A percentile compares a stretch with the other conserved stretches of the same genome.
These are phyloP conservation scores for Drosophila greeni DNA, from an alignment of 2,888 invertebrate genomes.

Conservation along the genomic window DNA sequence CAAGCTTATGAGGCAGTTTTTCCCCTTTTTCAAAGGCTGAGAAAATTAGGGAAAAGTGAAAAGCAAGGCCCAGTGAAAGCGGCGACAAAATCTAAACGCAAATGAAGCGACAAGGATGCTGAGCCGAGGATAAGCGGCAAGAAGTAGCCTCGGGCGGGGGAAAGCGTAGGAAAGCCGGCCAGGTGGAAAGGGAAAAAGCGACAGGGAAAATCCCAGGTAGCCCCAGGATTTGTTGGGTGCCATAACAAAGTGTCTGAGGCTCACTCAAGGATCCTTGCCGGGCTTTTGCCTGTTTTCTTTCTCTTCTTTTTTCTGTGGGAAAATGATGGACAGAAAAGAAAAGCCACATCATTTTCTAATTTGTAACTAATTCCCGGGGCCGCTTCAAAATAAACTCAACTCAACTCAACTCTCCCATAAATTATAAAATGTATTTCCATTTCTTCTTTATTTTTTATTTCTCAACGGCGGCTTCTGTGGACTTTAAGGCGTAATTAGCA, in stretches of 20 bases:
- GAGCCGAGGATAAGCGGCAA: constrained; percentile 37
- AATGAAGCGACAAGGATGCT: constrained; percentile 64
- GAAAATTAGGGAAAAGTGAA: constrained; percentile 20
- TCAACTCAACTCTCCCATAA: constrained; percentile 38
- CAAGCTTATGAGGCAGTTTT: not conserved
- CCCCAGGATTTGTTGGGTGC: constrained; percentile 40
- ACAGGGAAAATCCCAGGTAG: constrained; percentile 33
- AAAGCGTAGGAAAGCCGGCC: not conserved
- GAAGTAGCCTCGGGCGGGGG: constrained; percentile 25
- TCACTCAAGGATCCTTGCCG: constrained; percentile 34
- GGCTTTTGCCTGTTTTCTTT: too few relatives aligned
- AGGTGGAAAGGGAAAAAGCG: not conserved
- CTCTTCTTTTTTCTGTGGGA: constrained; percentile 5
- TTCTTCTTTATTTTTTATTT: constrained; percentile 7
- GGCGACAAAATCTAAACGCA: constrained; percentile 69
- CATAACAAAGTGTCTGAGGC: constrained; percentile 41
- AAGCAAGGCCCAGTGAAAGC: constrained; percentile 27
- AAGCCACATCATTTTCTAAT: constrained; percentile 60
- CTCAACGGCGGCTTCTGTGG: constrained; percentile 25
- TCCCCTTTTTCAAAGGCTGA: constrained; percentile 2
- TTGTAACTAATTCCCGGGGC: constrained; percentile 62
- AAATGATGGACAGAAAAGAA: constrained; percentile 12
- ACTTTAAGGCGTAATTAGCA: constrained; percentile 59
- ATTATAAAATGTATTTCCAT: constrained; percentile 38
- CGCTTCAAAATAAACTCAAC: constrained; percentile 29